phyloP scores from a whole-genome alignment of 2,797 vertebrate species.

The Erethizon dorsatum region DNA sequence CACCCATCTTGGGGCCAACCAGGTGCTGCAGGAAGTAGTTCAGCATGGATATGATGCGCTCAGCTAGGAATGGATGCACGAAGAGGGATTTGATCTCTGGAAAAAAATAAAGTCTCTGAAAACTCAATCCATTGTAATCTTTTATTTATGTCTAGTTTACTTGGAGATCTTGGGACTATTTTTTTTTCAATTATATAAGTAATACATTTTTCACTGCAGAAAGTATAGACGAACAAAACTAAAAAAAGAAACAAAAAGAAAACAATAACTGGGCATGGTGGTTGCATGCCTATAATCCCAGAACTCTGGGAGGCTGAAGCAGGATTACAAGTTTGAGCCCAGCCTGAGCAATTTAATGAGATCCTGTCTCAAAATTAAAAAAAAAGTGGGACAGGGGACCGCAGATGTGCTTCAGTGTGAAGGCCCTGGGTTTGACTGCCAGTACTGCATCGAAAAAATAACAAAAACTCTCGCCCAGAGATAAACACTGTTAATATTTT shows the following conservation, averaged over 20 bases:
- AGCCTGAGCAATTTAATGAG: neutral
- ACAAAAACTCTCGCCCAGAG: slow-evolving; percentile 16
- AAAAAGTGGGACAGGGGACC: neutral
- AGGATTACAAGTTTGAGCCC: neutral
- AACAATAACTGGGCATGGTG: neutral
- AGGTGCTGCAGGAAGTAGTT: slow-evolving; percentile 99
- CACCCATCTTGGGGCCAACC: slow-evolving; percentile 99
- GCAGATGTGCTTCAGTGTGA: neutral
- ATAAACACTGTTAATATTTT: slow-evolving; percentile 39
- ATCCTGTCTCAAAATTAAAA: neutral
- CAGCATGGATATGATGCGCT: slow-evolving; percentile 99
- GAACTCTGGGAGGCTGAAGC: neutral
- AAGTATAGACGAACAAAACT: slow-evolving; percentile 1
- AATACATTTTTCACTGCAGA: slow-evolving; percentile 42
- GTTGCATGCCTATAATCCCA: neutral
- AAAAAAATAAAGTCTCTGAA: slow-evolving; percentile 74
- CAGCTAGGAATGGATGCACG: slow-evolving; percentile 97
- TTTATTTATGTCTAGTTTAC: neutral
- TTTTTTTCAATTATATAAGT: slow-evolving; percentile 32
- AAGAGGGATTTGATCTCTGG: slow-evolving; percentile 98
- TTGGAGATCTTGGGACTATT: slow-evolving; percentile 14
- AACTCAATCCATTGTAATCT: neutral
- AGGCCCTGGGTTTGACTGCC: neutral
- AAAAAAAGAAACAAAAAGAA: neutral
- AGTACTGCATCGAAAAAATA: neutral